Evolutionary conservation across 1,140 invertebrate genomes (phyloP).

Genomic region (Aphaenogaster floridana): DNA sequence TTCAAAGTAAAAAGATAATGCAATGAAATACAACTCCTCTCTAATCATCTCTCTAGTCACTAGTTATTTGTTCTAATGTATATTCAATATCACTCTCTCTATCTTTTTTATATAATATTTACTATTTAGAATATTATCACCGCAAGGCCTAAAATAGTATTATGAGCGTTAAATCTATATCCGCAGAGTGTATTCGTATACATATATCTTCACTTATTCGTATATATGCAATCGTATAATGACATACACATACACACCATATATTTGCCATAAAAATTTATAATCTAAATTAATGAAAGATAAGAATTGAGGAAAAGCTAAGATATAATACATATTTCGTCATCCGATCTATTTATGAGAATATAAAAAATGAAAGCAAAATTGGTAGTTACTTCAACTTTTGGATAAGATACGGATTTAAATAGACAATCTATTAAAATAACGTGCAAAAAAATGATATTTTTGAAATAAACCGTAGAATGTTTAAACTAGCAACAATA

Average conservation of each 20-base stretch:
- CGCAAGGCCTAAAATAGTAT: constrained; percentile 13
- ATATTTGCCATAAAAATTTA: background rate
- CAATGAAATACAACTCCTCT: background rate
- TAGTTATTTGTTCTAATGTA: background rate
- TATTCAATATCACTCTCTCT: background rate
- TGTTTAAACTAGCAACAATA: background rate
- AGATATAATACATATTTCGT: background rate
- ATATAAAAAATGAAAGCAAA: background rate
- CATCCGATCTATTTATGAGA: background rate
- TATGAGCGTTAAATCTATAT: constrained; percentile 1
- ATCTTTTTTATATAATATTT: constrained; percentile 18
- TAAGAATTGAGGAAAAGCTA: background rate
- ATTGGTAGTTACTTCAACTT: background rate
- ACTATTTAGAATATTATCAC: constrained; percentile 5
- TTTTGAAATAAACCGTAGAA: background rate
- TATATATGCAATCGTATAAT: background rate
- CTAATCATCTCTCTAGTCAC: background rate
- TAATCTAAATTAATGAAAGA: background rate
- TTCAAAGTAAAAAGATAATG: constrained; percentile 16
- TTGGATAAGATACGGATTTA: background rate
- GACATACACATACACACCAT: background rate
- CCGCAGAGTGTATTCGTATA: background rate
- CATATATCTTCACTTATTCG: background rate
- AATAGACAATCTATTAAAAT: background rate
- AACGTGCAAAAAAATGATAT: background rate